Evolutionary conservation across 2,797 vertebrate genomes (phyloP).

Genomic region (Rhabdomys pumilio): DNA sequence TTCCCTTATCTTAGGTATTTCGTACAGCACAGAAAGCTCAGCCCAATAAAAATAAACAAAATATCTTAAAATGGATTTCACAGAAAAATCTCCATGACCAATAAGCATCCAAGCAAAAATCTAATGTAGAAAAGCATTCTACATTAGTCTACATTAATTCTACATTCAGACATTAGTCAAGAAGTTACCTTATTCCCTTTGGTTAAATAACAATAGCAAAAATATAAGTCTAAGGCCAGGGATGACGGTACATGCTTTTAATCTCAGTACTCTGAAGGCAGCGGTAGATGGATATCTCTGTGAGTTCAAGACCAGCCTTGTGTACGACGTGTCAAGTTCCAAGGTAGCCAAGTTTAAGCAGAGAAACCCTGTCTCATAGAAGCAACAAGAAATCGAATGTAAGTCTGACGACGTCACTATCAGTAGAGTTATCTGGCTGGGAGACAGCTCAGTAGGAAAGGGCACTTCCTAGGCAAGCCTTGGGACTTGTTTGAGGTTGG

Average conservation of each 20-base stretch:
- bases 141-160: too few relatives aligned
- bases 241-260: too few relatives aligned
- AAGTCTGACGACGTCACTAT: neutral
- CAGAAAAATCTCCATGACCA: constrained; percentile 2
- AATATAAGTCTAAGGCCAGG: neutral
- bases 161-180: neutral
- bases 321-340: neutral
- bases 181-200: neutral
- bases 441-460: neutral
- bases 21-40: neutral
- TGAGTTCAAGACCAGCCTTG: neutral
- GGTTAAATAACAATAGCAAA: neutral
- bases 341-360: neutral
- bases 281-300: neutral
- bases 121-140: neutral
- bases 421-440: neutral
- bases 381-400: neutral
- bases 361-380: neutral
- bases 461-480: neutral
- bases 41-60: constrained; percentile 10
- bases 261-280: neutral
- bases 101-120: neutral
- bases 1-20: neutral
- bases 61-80: constrained; percentile 22
- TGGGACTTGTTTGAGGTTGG: neutral